These are phyloP conservation scores for Melanogrammus aeglefinus DNA, from an alignment of 2,797 vertebrate genomes.

Conservation along the genomic window DNA sequence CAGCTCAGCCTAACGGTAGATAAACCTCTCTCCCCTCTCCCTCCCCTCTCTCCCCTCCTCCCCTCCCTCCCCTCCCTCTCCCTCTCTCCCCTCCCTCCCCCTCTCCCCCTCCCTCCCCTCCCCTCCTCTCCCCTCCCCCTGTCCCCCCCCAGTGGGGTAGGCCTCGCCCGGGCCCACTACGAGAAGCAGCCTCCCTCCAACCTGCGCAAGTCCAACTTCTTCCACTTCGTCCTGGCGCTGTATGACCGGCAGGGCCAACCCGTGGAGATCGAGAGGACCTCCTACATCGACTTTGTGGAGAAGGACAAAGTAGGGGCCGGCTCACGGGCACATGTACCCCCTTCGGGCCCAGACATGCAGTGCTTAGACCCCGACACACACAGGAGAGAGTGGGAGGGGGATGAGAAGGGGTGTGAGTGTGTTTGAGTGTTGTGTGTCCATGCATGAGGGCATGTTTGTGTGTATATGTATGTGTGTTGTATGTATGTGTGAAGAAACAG, in stretches of 20 bases:
- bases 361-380: background rate
- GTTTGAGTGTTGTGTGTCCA: too few relatives aligned
- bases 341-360: background rate
- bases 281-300: constrained; percentile 94
- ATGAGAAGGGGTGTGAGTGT: too few relatives aligned
- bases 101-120: too few relatives aligned
- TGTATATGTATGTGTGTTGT: too few relatives aligned
- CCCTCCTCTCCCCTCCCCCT: too few relatives aligned
- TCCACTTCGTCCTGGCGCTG: constrained; percentile 92
- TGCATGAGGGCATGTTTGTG: too few relatives aligned
- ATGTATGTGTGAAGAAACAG: too few relatives aligned
- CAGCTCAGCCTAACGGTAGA: too few relatives aligned
- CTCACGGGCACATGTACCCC: background rate
- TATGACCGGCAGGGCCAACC: constrained; percentile 95
- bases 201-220: constrained; percentile 95
- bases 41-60: too few relatives aligned
- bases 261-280: constrained; percentile 93
- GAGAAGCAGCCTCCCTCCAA: constrained; percentile 97
- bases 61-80: too few relatives aligned
- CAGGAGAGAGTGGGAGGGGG: background rate
- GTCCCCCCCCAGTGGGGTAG: constrained; percentile 79
- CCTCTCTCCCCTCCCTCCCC: too few relatives aligned
- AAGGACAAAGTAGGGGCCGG: constrained; percentile 83
- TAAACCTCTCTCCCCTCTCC: background rate
- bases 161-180: constrained; percentile 88